Percentiles rank a stretch among this genome's conserved stretches.
phyloP scores from a whole-genome alignment of 1,140 invertebrate genomes.

The Polypedilum vanderplanki region DNA sequence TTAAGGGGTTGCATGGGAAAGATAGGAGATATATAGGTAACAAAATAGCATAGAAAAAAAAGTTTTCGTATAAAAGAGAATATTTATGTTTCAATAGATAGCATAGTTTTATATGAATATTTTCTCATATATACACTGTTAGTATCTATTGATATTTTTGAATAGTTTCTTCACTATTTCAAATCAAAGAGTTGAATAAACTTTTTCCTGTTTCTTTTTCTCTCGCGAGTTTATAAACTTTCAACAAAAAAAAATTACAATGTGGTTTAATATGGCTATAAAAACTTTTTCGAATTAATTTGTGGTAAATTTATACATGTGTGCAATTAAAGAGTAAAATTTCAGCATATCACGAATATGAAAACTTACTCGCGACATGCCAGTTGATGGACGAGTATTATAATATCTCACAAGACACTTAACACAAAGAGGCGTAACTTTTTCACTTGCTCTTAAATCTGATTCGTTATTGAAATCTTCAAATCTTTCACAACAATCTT shows the following conservation, averaged over 20 bases:
- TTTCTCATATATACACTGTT: background rate
- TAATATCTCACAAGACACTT: slow-evolving; percentile 24
- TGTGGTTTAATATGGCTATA: too few species aligned
- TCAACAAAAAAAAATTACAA: background rate
- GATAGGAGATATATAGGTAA: background rate
- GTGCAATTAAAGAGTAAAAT: too few species aligned
- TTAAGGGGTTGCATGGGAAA: slow-evolving; percentile 10
- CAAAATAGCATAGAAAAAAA: background rate
- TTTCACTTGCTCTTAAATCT: background rate
- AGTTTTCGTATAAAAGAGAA: background rate
- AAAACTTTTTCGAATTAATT: too few species aligned
- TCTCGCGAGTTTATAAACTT: background rate
- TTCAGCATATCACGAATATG: background rate
- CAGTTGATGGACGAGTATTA: slow-evolving; percentile 8
- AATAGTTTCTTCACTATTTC: too few species aligned
- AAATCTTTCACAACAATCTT: slow-evolving; percentile 26
- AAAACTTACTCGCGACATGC: slow-evolving; percentile 22
- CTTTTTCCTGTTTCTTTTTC: too few species aligned
- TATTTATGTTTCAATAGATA: background rate
- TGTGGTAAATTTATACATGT: too few species aligned
- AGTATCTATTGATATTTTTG: too few species aligned
- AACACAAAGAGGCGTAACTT: slow-evolving; percentile 21
- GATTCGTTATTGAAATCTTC: background rate
- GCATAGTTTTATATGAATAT: background rate
- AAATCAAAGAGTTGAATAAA: slow-evolving; percentile 2